phyloP scores from a whole-genome alignment of 1,140 invertebrate species.

The Zaprionus lachaisei region DNA sequence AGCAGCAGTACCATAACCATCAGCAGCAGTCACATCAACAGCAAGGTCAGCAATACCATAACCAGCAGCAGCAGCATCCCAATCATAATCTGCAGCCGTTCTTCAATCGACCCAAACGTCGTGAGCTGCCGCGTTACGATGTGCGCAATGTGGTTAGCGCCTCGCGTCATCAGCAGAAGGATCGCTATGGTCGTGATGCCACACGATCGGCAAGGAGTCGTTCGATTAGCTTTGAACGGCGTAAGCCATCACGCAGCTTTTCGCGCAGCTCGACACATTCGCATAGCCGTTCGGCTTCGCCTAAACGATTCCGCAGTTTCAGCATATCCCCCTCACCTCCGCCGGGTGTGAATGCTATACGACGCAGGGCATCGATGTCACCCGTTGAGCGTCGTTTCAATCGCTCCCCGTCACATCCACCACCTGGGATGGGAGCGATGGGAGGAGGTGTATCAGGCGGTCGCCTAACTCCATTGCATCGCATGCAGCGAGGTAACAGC shows the following conservation, averaged over 20 bases:
- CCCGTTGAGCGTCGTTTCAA: slow-evolving; percentile 40
- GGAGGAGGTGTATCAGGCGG: slow-evolving; percentile 6
- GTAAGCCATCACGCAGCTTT: slow-evolving; percentile 56
- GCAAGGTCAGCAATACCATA: slow-evolving; percentile 30
- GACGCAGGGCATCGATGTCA: slow-evolving; percentile 34
- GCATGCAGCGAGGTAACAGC: slow-evolving; percentile 47
- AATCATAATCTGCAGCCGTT: slow-evolving; percentile 66
- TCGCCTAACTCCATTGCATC: slow-evolving; percentile 58
- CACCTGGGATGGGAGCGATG: background rate
- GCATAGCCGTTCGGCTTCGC: slow-evolving; percentile 64
- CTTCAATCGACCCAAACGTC: slow-evolving; percentile 89
- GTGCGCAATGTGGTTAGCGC: slow-evolving; percentile 91
- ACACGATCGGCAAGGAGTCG: slow-evolving; percentile 84
- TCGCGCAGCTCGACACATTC: slow-evolving; percentile 58
- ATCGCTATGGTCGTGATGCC: slow-evolving; percentile 92
- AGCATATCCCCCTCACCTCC: slow-evolving; percentile 73
- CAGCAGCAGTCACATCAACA: slow-evolving; percentile 16
- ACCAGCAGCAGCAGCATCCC: slow-evolving; percentile 26
- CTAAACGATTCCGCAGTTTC: slow-evolving; percentile 69
- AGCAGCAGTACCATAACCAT: slow-evolving; percentile 8
- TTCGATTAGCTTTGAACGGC: slow-evolving; percentile 51
- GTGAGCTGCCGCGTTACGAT: slow-evolving; percentile 92
- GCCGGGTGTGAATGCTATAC: slow-evolving; percentile 10
- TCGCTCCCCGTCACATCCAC: slow-evolving; percentile 46
- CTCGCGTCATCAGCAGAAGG: slow-evolving; percentile 86